Conservation (phyloP, 2,888 invertebrate genomes). For the Podotricha telesiphe region DNA sequence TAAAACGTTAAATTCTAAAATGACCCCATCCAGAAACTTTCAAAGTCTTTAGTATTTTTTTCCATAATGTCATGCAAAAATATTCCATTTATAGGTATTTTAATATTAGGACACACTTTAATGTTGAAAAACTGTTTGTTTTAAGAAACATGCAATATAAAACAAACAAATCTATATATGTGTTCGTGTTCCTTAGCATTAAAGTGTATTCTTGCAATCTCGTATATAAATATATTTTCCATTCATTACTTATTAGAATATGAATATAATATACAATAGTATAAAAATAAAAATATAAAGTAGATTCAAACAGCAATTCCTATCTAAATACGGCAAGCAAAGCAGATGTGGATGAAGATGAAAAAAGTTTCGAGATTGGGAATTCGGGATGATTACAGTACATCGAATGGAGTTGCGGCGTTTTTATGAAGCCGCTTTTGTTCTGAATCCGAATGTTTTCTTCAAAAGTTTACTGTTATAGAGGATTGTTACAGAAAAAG, state of each 20-base stretch:
- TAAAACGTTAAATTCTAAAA: no score
- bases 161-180: background rate
- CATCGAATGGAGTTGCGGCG: constrained; percentile 76
- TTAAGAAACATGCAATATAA: no score
- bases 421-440: constrained; percentile 78
- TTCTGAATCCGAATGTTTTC: constrained; percentile 76
- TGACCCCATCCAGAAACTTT: no score
- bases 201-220: background rate
- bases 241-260: background rate
- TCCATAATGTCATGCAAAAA: no score
- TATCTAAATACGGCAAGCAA: constrained; percentile 66
- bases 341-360: constrained; percentile 81
- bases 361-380: constrained; percentile 79
- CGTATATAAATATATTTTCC: background rate
- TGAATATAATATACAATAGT: background rate
- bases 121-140: no score
- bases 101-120: no score
- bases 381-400: constrained; percentile 80
- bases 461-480: constrained; percentile 63
- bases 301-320: constrained; percentile 43
- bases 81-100: no score
- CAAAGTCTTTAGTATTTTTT: no score
- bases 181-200: background rate
- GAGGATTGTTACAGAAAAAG: constrained; percentile 56
- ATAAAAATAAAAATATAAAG: constrained; percentile 12